Conservation (phyloP, 2,797 vertebrate species). For the Podargus strigoides region DNA sequence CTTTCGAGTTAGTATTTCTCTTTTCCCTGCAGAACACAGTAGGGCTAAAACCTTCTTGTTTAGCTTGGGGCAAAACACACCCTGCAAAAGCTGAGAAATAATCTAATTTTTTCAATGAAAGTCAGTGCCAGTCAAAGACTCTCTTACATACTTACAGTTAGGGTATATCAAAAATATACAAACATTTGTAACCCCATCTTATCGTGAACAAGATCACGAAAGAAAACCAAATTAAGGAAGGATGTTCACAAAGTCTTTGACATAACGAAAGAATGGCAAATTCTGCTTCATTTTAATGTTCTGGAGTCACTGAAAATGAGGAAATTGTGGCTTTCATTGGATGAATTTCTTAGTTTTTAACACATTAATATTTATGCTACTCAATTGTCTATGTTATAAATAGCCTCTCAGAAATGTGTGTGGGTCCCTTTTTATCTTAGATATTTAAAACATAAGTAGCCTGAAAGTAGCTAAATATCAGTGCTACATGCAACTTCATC, state of each 20-base stretch:
- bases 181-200: conserved; percentile 23
- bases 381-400: background rate
- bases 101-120: conserved; percentile 77
- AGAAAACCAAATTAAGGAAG: conserved; percentile 8
- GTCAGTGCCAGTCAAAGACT: conserved; percentile 71
- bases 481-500: background rate
- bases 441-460: background rate
- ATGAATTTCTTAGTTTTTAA: conserved; percentile 1
- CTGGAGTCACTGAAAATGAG: conserved; percentile 10
- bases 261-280: background rate
- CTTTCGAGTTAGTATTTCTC: conserved; percentile 48
- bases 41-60: conserved; percentile 70
- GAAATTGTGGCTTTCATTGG: background rate
- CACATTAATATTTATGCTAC: conserved; percentile 18
- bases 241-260: background rate
- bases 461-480: background rate
- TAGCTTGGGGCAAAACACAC: conserved; percentile 75
- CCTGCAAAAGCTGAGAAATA: conserved; percentile 65
- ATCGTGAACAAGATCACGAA: background rate
- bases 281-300: conserved; percentile 6
- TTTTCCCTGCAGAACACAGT: conserved; percentile 53
- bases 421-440: background rate
- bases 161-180: conserved; percentile 46
- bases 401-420: background rate
- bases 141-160: conserved; percentile 49